Evolutionary conservation across 1,140 invertebrate species (phyloP).

Genomic region (Lasioglossum albipes): DNA sequence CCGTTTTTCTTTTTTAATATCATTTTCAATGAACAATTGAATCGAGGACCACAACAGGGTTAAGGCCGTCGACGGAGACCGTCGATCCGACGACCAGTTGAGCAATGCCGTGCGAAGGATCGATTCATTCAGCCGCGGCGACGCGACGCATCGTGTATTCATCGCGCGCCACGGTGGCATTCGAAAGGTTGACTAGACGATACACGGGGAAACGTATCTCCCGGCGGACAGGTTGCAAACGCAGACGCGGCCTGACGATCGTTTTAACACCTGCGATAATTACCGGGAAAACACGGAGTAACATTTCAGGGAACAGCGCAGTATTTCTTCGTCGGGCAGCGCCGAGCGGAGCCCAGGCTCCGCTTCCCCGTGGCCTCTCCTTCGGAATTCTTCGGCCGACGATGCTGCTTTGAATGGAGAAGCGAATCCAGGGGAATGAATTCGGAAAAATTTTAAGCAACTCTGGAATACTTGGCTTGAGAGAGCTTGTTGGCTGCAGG

Average conservation of each 20-base stretch:
- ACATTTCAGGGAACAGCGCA: conserved; percentile 22
- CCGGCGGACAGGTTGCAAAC: conserved; percentile 22
- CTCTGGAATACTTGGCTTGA: neutral
- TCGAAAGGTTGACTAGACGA: conserved; percentile 47
- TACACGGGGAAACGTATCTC: conserved; percentile 32
- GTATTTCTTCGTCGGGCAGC: neutral
- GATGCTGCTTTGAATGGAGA: neutral
- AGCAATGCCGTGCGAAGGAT: conserved; percentile 23
- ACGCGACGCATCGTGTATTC: conserved; percentile 1
- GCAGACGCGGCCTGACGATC: conserved; percentile 29
- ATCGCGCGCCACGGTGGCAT: conserved; percentile 19
- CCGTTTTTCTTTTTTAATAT: no score
- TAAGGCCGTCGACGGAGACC: conserved; percentile 29
- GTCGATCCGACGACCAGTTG: conserved; percentile 4
- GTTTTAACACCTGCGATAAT: conserved; percentile 45
- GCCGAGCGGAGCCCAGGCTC: neutral
- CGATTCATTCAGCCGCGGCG: conserved; percentile 30
- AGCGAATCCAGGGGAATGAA: neutral
- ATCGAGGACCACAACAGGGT: neutral
- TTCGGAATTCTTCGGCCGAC: conserved; percentile 12
- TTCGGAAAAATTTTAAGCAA: neutral
- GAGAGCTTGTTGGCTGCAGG: neutral
- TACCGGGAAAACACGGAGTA: conserved; percentile 41
- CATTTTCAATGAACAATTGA: no score
- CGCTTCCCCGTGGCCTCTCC: neutral